These are phyloP conservation scores for Poecilia picta DNA, from an alignment of 2,797 vertebrate genomes.

Conservation along the genomic window DNA sequence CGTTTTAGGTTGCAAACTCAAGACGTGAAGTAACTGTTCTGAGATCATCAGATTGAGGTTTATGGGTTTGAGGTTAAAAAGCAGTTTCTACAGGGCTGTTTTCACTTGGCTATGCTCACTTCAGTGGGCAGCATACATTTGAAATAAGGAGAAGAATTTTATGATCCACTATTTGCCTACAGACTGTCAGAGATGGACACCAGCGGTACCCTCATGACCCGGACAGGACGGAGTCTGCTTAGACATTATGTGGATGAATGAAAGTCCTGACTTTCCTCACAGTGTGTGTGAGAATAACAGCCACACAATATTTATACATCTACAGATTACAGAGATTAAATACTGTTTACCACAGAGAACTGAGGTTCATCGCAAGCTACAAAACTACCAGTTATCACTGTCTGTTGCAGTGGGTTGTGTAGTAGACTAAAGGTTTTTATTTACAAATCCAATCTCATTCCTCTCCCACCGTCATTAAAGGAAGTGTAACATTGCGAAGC, in stretches of 20 bases:
- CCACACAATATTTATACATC: slow-evolving; percentile 2
- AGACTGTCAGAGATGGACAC: not conserved
- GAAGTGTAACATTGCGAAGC: not conserved
- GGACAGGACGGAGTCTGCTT: not conserved
- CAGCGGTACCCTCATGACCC: not conserved
- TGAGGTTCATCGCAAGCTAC: too few species aligned
- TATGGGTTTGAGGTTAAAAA: not conserved
- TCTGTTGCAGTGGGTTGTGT: not conserved
- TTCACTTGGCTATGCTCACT: not conserved
- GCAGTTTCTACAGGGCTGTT: not conserved
- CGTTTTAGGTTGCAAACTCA: not conserved
- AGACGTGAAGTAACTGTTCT: not conserved
- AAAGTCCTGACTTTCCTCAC: not conserved
- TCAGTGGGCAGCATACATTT: not conserved
- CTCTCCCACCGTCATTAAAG: not conserved
- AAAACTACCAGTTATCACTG: not conserved
- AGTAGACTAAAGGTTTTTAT: slow-evolving; percentile 2
- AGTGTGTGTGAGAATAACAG: not conserved
- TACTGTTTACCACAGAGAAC: not conserved
- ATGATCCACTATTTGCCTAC: not conserved
- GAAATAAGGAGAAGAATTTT: not conserved
- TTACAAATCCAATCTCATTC: slow-evolving; percentile 4
- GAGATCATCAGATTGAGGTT: not conserved
- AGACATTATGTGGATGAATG: not conserved
- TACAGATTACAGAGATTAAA: slow-evolving; percentile 5